These are phyloP conservation scores for Enteromius argenteus DNA, from an alignment of 2,797 vertebrate genomes.

Conservation along the genomic window DNA sequence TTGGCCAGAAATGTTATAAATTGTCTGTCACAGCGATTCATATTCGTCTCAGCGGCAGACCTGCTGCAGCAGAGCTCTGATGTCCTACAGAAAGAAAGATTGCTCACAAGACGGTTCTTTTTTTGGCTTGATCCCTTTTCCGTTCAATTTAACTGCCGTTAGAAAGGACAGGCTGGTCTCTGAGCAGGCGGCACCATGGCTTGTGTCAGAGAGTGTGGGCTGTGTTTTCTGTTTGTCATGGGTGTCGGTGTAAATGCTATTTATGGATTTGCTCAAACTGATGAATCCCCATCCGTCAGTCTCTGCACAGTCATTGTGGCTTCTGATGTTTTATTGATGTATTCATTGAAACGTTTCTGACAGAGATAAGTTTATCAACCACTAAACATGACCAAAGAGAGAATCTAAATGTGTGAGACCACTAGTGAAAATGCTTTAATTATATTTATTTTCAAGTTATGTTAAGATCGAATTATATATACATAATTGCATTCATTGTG, in stretches of 20 bases:
- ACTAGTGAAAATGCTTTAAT: background rate
- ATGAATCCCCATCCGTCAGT: background rate
- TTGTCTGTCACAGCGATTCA: background rate
- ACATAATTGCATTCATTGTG: background rate
- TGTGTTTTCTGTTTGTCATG: background rate
- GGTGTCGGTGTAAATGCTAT: background rate
- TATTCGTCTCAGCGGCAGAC: background rate
- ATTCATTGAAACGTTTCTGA: slow-evolving; percentile 4
- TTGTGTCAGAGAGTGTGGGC: background rate
- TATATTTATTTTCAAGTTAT: background rate
- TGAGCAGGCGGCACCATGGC: background rate
- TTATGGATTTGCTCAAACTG: background rate
- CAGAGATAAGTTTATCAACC: background rate
- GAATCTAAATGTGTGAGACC: background rate
- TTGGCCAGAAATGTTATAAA: background rate
- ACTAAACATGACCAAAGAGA: background rate
- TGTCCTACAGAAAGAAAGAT: slow-evolving; percentile 10
- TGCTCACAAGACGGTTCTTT: background rate
- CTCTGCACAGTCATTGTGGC: background rate
- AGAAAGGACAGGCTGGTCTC: slow-evolving; percentile 15
- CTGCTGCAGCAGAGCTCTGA: background rate
- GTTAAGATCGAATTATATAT: background rate
- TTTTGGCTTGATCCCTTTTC: background rate
- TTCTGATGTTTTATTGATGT: background rate
- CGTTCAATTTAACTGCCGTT: background rate